phyloP scores from a whole-genome alignment of 2,888 invertebrate species.

The Ganaspis brasiliensis region DNA sequence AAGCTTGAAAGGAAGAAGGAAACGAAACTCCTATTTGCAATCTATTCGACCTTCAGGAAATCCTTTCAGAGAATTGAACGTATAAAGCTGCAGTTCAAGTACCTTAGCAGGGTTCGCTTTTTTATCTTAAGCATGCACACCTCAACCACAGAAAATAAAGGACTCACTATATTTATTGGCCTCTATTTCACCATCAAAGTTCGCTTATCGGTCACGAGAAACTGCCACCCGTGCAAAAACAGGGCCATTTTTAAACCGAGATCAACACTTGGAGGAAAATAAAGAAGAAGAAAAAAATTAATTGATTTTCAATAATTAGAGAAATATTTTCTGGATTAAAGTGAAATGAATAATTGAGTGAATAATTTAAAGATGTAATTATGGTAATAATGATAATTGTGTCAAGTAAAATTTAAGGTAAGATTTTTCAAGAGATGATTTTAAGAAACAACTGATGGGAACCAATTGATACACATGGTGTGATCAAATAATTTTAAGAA shows the following conservation, averaged over 20 bases:
- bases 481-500: no score
- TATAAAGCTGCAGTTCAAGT: not conserved
- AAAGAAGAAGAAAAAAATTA: no score
- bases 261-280: no score
- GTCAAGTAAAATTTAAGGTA: no score
- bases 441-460: no score
- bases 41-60: constrained; percentile 4
- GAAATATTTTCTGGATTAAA: no score
- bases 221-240: not conserved
- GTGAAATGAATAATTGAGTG: no score
- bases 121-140: constrained; percentile 1
- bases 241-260: not conserved
- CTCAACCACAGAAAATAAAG: not conserved
- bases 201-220: not conserved
- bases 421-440: no score
- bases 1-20: not conserved
- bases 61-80: not conserved
- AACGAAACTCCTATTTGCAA: constrained; percentile 13
- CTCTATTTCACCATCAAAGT: not conserved
- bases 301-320: no score
- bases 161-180: not conserved
- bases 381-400: no score
- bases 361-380: no score
- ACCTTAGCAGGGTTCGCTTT: not conserved
- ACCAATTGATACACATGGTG: no score